Evolutionary conservation across 1,140 invertebrate species (phyloP), one percentile per base, ranked within the genome.

Genomic region (Polypedilum vanderplanki): DNA sequence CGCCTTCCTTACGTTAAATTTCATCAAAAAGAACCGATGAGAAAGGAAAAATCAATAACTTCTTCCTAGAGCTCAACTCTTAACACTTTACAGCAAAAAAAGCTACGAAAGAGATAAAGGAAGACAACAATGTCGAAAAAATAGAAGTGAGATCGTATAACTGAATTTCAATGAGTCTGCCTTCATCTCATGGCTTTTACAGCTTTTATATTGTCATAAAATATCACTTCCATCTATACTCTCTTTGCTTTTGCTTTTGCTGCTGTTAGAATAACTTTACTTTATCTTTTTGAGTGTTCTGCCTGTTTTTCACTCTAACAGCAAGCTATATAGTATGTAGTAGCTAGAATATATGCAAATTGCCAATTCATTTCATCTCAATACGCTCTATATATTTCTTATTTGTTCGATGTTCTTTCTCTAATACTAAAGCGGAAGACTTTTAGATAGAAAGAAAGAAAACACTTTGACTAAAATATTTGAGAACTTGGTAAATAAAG

Each of bases 91-190:
- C n/a, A 57, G n/a, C 46, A 57, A n/a, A n/a, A n/a, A n/a, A n/a
- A 15, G 46, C 12, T 15, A 57, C n/a, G n/a, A 57, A 17, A 70
- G 7, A 75, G 17, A n/a, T 70, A 24, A 73, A 73, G 10, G 18
- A 73, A 73, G 67, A 33, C 67, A 22, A 22, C 24, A 33, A 24
- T 73, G 18, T 73, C 20, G 1, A n/a, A 65, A 24, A 24, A 33
- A 24, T 73, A 73, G 18, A 73, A 73, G 15, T 15, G 18, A 65
- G 9, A 33, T 17, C 24, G 18, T 15, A 10, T 73, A 22, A 73
- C 24, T 73, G 67, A 73, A 20, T 73, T 73, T 73, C 67, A 73
- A 73, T 73, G 24, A 73, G 24, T 12, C 67, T 73, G 20, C 18
- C 7, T 57, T 57, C 41, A 3, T 46, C 9, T 46, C 15, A 12